Conservation (phyloP, 2,113 vertebrate genomes). For the Prionailurus viverrinus region DNA sequence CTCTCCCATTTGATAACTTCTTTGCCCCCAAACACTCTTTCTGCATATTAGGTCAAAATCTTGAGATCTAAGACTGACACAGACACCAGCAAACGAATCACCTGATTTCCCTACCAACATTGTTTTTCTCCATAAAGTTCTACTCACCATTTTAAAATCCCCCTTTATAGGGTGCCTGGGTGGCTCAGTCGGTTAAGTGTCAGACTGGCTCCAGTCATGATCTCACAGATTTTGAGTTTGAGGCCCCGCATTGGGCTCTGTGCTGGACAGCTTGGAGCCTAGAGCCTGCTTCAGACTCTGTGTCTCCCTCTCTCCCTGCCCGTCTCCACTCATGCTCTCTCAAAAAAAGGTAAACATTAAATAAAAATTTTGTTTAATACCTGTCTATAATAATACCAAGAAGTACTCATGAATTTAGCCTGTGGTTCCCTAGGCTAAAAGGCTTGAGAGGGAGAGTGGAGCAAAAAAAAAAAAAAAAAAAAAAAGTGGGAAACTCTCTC, state of each 20-base stretch:
- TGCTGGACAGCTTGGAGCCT: background rate
- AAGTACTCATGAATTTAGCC: background rate
- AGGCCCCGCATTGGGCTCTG: background rate
- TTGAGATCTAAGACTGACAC: background rate
- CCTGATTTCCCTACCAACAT: background rate
- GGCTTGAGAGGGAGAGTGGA: background rate
- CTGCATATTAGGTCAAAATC: background rate
- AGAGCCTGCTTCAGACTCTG: background rate
- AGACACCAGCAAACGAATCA: background rate
- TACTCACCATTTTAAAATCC: background rate
- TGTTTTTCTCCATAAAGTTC: constrained; percentile 28
- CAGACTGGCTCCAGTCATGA: background rate
- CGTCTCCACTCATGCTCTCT: background rate
- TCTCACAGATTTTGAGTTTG: background rate
- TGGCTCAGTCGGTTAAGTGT: background rate
- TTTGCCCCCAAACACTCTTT: background rate
- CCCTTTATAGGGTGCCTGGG: background rate
- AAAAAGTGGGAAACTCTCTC: background rate
- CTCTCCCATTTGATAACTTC: background rate
- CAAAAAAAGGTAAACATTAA: too few relatives aligned
- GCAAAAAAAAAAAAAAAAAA: too few relatives aligned
- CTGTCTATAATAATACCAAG: background rate
- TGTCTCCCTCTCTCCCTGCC: background rate
- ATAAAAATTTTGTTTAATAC: background rate
- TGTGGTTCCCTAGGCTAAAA: background rate